Evolutionary conservation across 2,888 invertebrate genomes (phyloP), one percentile per base, ranked within the genome.

Genomic region (Ethmia dodecea): DNA sequence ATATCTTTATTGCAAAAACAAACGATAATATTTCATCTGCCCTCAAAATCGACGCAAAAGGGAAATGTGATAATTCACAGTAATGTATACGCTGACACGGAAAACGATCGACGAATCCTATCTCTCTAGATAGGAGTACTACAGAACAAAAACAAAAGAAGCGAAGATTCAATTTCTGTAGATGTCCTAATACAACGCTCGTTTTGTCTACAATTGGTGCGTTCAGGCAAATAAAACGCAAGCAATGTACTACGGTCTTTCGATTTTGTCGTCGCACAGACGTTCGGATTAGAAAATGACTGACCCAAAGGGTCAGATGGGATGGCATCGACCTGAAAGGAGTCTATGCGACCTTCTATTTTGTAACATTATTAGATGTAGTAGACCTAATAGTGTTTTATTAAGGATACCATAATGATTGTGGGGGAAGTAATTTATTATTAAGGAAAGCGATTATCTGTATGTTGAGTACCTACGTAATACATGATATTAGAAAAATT

Each of bases 181-280:
- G 56, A 59, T 48, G 26, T 45, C 40, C 50, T 40, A 49, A 53
- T 55, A 51, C 56, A 62, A 55, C 53, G 58, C 61, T 52, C 51
- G 51, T 60, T 66, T 61, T 60, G 59, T 61, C 61, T 64, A 55
- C 56, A 51, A 47, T 46, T 47, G 47, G 44, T 44, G 45, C 55
- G 49, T 55, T 43, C 45, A 45, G 40, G 56, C 51, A 53, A 51
- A 58, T 53, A 51, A 59, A 58, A 61, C 62, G 52, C 45, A 49
- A 46, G 57, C 65, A 44, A 65, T 67, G 64, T 52, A 61, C 53
- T 52, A 51, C 47, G 54, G 51, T 47, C 42, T 44, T 47, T 36
- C 53, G 54, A 63, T 66, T 38, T 31, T 31, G 42, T 40, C 40
- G 40, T 37, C 42, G 20, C 22, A 26, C 24, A 36, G 37, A 40